Conservation (phyloP, 2,113 vertebrate species). For the Ibidorhyncha struthersii region DNA sequence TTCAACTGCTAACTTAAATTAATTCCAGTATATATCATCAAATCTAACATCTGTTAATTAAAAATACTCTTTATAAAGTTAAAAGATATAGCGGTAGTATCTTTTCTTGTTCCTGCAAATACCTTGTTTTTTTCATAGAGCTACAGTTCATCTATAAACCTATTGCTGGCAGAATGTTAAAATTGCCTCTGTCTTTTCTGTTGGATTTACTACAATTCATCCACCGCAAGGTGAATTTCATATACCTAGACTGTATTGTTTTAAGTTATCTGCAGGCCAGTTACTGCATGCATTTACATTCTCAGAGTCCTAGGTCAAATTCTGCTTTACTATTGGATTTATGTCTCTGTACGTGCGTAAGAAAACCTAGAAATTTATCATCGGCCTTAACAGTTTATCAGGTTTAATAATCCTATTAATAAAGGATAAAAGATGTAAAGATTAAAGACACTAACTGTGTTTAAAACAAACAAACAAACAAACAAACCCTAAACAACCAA, state of each 20-base stretch:
- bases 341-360: not conserved
- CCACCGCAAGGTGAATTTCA: not conserved
- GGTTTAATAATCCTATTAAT: not conserved
- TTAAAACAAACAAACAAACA: not conserved
- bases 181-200: not conserved
- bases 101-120: not conserved
- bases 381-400: not conserved
- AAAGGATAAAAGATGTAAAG: not conserved
- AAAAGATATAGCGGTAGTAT: not conserved
- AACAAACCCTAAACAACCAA: not conserved
- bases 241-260: not conserved
- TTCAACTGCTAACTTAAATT: not conserved
- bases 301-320: not conserved
- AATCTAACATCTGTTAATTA: not conserved
- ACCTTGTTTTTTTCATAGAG: not conserved
- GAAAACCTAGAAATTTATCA: not conserved
- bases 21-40: not conserved
- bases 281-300: not conserved
- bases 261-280: not conserved
- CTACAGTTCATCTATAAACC: not conserved
- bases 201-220: not conserved
- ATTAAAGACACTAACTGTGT: not conserved
- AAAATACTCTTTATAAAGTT: not conserved
- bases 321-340: not conserved
- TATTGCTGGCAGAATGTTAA: not conserved